A percentile compares a stretch with the other conserved stretches of the same genome.
Conservation (phyloP, 2,888 invertebrate genomes). For the Coecobrya sp. region DNA sequence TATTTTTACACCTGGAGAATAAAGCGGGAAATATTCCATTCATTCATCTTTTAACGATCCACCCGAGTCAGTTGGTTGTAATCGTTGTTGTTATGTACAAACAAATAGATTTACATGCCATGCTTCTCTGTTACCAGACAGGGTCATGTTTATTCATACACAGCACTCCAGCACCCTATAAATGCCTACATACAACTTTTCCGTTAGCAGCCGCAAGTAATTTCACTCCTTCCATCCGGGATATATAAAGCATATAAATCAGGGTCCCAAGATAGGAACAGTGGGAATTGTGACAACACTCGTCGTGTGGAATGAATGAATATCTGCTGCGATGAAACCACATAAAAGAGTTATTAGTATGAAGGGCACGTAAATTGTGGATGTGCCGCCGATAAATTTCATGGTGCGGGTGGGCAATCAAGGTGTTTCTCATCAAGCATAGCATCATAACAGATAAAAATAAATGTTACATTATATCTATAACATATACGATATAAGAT, state of each 20-base stretch:
- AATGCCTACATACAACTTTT: neutral
- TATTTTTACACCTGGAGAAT: slow-evolving; percentile 52
- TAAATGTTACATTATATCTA: too few species aligned
- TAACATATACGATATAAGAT: too few species aligned
- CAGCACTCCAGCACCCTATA: neutral
- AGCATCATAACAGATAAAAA: slow-evolving; percentile 11
- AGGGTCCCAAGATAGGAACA: neutral
- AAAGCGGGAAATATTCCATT: slow-evolving; percentile 63
- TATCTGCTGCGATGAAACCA: slow-evolving; percentile 17
- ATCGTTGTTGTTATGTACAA: too few species aligned
- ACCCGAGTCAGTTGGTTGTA: too few species aligned
- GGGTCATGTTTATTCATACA: neutral
- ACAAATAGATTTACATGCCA: too few species aligned
- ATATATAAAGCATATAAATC: slow-evolving; percentile 41
- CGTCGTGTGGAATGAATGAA: slow-evolving; percentile 35
- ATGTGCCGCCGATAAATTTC: slow-evolving; percentile 20
- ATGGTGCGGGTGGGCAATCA: slow-evolving; percentile 32
- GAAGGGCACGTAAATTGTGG: slow-evolving; percentile 48
- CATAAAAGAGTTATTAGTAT: slow-evolving; percentile 61
- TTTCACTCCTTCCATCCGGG: slow-evolving; percentile 16
- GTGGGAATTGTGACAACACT: neutral
- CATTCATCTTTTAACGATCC: slow-evolving; percentile 63
- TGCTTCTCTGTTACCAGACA: too few species aligned
- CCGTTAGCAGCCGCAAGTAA: neutral
- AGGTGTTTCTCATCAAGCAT: slow-evolving; percentile 62